Evolutionary conservation across 2,797 vertebrate species (phyloP).

Genomic region (Danionella dracula): DNA sequence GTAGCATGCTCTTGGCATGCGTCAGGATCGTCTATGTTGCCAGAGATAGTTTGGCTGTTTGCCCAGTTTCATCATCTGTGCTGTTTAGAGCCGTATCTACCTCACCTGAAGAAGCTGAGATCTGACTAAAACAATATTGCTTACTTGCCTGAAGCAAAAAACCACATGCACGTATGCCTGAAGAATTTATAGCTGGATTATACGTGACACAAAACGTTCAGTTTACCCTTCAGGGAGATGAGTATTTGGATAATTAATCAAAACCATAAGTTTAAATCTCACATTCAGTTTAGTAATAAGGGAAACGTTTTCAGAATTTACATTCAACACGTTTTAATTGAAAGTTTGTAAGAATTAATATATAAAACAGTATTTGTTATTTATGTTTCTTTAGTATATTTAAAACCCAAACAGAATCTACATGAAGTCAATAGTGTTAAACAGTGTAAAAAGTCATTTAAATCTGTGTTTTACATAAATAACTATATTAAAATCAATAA

Average conservation of each 20-base stretch:
- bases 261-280: not conserved
- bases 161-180: conserved; percentile 21
- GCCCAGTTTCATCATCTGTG: conserved; percentile 50
- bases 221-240: not conserved
- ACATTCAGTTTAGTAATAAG: not conserved
- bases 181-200: conserved; percentile 34
- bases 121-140: conserved; percentile 38
- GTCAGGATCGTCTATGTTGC: conserved; percentile 51
- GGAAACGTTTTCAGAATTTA: no score
- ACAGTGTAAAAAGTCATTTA: no score
- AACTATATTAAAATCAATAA: no score
- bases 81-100: conserved; percentile 35
- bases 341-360: no score
- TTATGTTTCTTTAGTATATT: no score
- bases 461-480: no score
- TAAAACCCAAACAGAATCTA: no score
- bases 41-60: conserved; percentile 57
- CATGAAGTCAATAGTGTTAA: no score
- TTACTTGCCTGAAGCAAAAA: conserved; percentile 35
- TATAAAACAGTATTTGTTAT: no score
- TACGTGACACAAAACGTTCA: conserved; percentile 1
- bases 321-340: no score
- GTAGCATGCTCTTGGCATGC: conserved; percentile 46
- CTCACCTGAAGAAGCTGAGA: conserved; percentile 56
- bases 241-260: not conserved